A percentile compares a stretch with the other conserved stretches of the same genome.
Conservation (phyloP, 2,888 invertebrate species). For the Gerosis bhagava region DNA sequence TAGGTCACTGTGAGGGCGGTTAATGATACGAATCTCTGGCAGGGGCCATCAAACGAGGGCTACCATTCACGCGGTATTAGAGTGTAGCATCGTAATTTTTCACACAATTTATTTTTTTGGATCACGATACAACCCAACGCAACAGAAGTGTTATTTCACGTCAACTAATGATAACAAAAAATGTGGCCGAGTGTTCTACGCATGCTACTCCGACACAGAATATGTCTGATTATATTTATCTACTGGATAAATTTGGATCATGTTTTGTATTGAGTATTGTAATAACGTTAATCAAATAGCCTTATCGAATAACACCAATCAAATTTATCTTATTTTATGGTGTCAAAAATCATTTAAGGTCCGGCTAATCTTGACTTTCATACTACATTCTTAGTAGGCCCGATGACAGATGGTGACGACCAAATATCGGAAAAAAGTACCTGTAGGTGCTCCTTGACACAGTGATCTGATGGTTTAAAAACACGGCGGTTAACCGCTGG, state of each 20-base stretch:
- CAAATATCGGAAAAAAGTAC: too few species aligned
- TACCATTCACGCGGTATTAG: conserved; percentile 69
- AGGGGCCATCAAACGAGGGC: conserved; percentile 67
- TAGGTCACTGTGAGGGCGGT: conserved; percentile 71
- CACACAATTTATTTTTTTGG: conserved; percentile 79
- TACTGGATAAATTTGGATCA: conserved; percentile 23
- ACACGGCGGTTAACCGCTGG: too few species aligned
- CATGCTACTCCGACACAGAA: conserved; percentile 25
- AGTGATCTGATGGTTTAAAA: too few species aligned
- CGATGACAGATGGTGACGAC: too few species aligned
- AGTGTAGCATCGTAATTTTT: conserved; percentile 81
- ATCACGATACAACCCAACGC: conserved; percentile 55
- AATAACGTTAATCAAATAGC: too few species aligned
- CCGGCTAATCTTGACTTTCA: too few species aligned
- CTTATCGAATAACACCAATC: too few species aligned
- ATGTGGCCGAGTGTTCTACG: conserved; percentile 46
- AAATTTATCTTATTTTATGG: too few species aligned
- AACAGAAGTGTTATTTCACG: conserved; percentile 66
- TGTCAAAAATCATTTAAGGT: too few species aligned
- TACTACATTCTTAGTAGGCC: too few species aligned
- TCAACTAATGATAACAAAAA: conserved; percentile 79
- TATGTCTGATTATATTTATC: conserved; percentile 26
- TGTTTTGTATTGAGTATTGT: too few species aligned
- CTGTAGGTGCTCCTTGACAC: too few species aligned
- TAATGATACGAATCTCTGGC: conserved; percentile 76